Conservation (phyloP, 2,888 invertebrate species). For the Lochmaea capreae region DNA sequence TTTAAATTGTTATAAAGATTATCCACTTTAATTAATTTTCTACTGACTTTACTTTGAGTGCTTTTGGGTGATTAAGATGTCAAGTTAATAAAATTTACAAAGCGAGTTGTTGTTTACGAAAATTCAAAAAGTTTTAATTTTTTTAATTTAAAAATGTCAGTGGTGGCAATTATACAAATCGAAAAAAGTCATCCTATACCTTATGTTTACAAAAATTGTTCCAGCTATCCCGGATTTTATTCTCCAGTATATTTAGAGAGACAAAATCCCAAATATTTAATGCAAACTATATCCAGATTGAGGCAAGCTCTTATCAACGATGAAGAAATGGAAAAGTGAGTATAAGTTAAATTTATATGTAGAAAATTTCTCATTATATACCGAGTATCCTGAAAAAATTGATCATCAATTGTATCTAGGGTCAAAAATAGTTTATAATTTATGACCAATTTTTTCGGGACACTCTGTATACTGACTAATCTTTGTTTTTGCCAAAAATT, state of each 20-base stretch:
- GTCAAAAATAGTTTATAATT: too few species aligned
- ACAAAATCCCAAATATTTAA: conserved; percentile 82
- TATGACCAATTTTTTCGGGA: too few species aligned
- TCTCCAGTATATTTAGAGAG: conserved; percentile 64
- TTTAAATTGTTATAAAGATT: neutral
- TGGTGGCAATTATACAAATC: too few species aligned
- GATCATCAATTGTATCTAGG: too few species aligned
- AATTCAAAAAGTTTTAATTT: too few species aligned
- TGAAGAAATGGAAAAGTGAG: conserved; percentile 85
- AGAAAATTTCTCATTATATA: too few species aligned
- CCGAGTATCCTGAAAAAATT: too few species aligned
- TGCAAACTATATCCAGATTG: conserved; percentile 81
- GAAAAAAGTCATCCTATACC: too few species aligned
- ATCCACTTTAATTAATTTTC: neutral
- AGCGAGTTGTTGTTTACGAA: neutral
- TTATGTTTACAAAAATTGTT: conserved; percentile 30
- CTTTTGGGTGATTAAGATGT: neutral
- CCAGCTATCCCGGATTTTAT: conserved; percentile 61
- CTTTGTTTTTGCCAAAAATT: too few species aligned
- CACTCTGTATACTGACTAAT: too few species aligned
- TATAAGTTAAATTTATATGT: too few species aligned
- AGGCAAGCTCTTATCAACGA: conserved; percentile 81
- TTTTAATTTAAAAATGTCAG: too few species aligned
- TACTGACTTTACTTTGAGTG: neutral
- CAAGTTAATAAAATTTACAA: neutral